Percentiles rank a stretch among this genome's conserved stretches.
These are phyloP conservation scores for Apeltes quadracus DNA, from an alignment of 2,113 vertebrate genomes.

Conservation along the genomic window DNA sequence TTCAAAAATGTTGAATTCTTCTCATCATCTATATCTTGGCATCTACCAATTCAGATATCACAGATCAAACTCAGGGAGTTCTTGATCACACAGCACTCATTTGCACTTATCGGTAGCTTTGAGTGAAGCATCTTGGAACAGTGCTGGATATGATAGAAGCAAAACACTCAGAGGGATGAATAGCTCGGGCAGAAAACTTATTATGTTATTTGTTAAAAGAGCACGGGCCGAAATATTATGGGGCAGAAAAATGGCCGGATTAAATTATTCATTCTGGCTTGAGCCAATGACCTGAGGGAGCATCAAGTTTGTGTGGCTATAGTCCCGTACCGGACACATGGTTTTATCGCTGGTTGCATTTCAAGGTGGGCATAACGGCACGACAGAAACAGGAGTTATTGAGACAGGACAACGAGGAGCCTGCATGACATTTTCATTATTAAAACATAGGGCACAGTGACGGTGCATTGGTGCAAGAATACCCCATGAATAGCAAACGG, in stretches of 20 bases:
- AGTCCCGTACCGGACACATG: background rate
- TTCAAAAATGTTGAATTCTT: background rate
- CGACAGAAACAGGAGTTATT: background rate
- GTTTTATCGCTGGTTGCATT: background rate
- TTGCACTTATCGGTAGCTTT: background rate
- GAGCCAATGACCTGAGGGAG: background rate
- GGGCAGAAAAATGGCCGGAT: background rate
- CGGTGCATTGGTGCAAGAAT: background rate
- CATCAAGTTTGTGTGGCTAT: background rate
- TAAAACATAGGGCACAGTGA: background rate
- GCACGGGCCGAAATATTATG: background rate
- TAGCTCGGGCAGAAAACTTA: slow-evolving; percentile 2
- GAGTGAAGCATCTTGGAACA: slow-evolving; percentile 24
- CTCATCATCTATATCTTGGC: no score
- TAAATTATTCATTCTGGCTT: background rate
- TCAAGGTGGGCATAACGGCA: background rate
- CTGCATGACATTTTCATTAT: background rate
- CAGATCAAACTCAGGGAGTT: background rate
- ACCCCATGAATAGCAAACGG: background rate
- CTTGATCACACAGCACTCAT: background rate
- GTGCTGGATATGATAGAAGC: slow-evolving; percentile 14
- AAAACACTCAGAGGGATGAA: slow-evolving; percentile 9
- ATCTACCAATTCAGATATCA: background rate
- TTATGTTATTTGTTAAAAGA: background rate
- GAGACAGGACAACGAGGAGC: background rate